A percentile compares a stretch with the other conserved stretches of the same genome.
Conservation (phyloP, 2,888 invertebrate genomes). For the Andrena haemorrhoa region DNA sequence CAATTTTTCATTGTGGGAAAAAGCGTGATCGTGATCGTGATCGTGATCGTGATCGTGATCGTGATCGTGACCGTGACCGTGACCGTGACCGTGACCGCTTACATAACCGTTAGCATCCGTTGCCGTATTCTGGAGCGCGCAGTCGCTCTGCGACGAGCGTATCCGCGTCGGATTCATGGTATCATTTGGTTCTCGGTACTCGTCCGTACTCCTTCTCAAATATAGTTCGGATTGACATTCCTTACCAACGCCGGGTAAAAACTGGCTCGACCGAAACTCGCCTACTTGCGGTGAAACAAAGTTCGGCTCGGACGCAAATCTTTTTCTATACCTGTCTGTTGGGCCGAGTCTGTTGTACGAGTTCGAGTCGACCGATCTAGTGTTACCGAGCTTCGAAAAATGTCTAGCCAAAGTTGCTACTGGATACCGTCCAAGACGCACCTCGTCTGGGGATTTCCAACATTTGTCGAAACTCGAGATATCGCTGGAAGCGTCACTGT, state of each 20-base stretch:
- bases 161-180: neutral
- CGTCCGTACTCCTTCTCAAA: conserved; percentile 58
- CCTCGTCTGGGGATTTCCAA: conserved; percentile 90
- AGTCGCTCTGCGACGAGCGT: neutral
- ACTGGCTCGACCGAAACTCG: conserved; percentile 33
- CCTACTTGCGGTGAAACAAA: conserved; percentile 75
- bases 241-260: conserved; percentile 33
- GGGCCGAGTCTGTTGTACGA: neutral
- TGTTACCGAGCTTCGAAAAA: conserved; percentile 86
- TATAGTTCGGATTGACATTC: conserved; percentile 81
- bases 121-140: neutral
- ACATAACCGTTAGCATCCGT: neutral
- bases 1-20: conserved; percentile 65
- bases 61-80: neutral
- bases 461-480: conserved; percentile 85
- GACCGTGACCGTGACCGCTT: neutral
- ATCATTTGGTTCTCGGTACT: neutral
- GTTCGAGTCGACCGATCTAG: conserved; percentile 78
- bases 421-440: conserved; percentile 89
- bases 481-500: conserved; percentile 79
- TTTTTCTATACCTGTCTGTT: conserved; percentile 50
- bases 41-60: neutral
- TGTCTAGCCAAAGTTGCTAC: conserved; percentile 90
- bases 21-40: neutral
- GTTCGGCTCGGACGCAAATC: conserved; percentile 83